A percentile compares a stretch with the other conserved stretches of the same genome.
Conservation (phyloP, 2,888 invertebrate genomes). For the Diadegma fenestrale region DNA sequence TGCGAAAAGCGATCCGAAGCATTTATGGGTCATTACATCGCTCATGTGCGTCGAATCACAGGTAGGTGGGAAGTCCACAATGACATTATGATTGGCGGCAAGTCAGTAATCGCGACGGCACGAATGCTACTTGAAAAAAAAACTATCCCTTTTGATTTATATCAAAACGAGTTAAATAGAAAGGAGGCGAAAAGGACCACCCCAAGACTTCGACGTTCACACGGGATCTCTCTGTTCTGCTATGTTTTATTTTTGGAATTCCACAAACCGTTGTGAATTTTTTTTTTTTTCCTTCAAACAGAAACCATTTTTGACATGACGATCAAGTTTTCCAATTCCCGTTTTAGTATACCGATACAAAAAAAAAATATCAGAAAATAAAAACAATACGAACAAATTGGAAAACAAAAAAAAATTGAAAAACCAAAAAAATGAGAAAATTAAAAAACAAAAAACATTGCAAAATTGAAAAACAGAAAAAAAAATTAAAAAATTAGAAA, state of each 20-base stretch:
- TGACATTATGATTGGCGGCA: not conserved
- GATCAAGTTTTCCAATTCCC: no score
- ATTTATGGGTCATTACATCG: slow-evolving; percentile 43
- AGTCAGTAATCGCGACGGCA: slow-evolving; percentile 18
- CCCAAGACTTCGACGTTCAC: not conserved
- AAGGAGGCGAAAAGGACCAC: not conserved
- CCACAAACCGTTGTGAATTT: not conserved
- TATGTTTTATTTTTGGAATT: not conserved
- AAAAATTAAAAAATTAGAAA: not conserved
- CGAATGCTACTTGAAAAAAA: slow-evolving; percentile 24
- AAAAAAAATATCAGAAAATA: not conserved
- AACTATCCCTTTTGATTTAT: slow-evolving; percentile 19
- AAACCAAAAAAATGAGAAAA: no score
- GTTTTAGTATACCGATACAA: no score
- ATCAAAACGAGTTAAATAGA: slow-evolving; percentile 8
- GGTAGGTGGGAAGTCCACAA: slow-evolving; percentile 35
- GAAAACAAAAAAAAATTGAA: not conserved
- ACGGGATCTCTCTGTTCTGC: no score
- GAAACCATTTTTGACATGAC: not conserved
- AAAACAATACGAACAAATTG: not conserved
- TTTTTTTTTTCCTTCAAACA: not conserved
- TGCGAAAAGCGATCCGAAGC: not conserved
- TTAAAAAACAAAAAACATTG: no score
- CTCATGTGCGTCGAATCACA: slow-evolving; percentile 37
- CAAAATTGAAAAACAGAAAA: not conserved